Conservation (phyloP, 2,797 vertebrate species). For the Jordanella pulchra region DNA sequence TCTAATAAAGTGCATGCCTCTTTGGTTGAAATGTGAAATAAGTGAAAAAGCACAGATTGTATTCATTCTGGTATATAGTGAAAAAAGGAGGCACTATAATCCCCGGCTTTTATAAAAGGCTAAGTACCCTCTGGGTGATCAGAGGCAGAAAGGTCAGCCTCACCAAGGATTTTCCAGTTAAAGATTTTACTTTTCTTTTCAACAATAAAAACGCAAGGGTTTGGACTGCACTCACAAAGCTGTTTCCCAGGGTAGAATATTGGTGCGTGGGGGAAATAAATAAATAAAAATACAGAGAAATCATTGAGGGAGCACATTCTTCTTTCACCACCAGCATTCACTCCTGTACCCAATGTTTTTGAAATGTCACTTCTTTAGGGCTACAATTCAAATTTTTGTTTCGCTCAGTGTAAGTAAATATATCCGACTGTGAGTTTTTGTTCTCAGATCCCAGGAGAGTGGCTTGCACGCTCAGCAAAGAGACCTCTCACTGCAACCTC, state of each 20-base stretch:
- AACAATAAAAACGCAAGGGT: slow-evolving; percentile 51
- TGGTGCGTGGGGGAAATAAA: slow-evolving; percentile 46
- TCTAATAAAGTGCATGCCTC: background rate
- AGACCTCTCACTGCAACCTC: slow-evolving; percentile 71
- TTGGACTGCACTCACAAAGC: slow-evolving; percentile 59
- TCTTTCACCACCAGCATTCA: slow-evolving; percentile 45
- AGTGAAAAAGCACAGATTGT: background rate
- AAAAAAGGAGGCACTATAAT: slow-evolving; percentile 6
- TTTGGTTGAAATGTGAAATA: background rate
- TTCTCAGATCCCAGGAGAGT: slow-evolving; percentile 71
- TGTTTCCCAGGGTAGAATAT: slow-evolving; percentile 65
- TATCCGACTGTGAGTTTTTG: slow-evolving; percentile 80
- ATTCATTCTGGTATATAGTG: slow-evolving; percentile 1
- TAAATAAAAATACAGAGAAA: slow-evolving; percentile 24
- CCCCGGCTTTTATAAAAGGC: slow-evolving; percentile 38
- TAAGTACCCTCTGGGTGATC: slow-evolving; percentile 47
- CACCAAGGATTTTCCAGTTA: slow-evolving; percentile 46
- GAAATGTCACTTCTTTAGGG: slow-evolving; percentile 77
- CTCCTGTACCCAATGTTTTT: slow-evolving; percentile 57
- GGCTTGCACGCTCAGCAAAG: slow-evolving; percentile 66
- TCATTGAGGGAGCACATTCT: slow-evolving; percentile 56
- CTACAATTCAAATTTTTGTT: slow-evolving; percentile 67
- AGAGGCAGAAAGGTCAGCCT: slow-evolving; percentile 67
- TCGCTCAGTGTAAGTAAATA: slow-evolving; percentile 73
- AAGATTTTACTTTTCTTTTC: slow-evolving; percentile 56